Conservation (phyloP, 2,113 vertebrate genomes). For the Raphicerus campestris region DNA sequence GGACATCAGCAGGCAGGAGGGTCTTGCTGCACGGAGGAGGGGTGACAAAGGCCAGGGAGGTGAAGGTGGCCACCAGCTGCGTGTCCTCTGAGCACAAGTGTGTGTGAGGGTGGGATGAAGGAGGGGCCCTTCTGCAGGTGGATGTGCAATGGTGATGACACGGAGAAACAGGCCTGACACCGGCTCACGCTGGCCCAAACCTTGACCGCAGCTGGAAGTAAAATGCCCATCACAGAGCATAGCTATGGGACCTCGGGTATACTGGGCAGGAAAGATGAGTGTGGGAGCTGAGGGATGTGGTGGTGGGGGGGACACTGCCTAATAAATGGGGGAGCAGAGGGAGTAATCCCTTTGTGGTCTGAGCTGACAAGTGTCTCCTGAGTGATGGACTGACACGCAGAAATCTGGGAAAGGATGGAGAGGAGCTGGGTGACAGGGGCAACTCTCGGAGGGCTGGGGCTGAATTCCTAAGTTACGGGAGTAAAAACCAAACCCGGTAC, state of each 20-base stretch:
- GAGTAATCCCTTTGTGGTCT: background rate
- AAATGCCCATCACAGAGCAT: background rate
- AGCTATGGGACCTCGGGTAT: background rate
- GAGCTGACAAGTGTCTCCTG: background rate
- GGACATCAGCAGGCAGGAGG: background rate
- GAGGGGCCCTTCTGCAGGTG: background rate
- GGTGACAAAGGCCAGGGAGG: background rate
- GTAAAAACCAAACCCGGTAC: background rate
- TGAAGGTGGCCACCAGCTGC: background rate
- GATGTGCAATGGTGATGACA: background rate
- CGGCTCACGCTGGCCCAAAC: background rate
- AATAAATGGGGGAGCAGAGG: background rate
- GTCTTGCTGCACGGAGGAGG: background rate
- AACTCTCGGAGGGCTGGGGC: rapidly evolving
- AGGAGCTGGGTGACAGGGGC: background rate
- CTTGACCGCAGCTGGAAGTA: background rate
- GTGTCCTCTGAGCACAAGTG: background rate
- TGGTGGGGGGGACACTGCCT: background rate
- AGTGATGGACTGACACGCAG: background rate
- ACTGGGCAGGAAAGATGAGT: background rate
- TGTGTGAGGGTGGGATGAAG: background rate
- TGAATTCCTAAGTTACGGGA: background rate
- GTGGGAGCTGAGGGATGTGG: background rate
- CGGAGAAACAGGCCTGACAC: background rate
- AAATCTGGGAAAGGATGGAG: background rate